Evolutionary conservation across 2,797 vertebrate genomes (phyloP).

Genomic region (Todus mexicanus): DNA sequence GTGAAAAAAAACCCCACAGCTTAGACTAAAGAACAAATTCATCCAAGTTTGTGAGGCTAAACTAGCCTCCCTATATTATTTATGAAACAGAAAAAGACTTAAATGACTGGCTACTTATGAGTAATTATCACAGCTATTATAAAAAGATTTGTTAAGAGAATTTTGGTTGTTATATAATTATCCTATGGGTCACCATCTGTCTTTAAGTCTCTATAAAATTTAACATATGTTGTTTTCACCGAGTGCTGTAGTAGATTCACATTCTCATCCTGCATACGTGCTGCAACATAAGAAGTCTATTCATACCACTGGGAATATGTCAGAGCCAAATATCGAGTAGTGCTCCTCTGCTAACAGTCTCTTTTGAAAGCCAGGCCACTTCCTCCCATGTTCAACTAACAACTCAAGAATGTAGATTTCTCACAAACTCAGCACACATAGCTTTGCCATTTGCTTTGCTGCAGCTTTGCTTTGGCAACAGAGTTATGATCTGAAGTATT

Average conservation of each 20-base stretch:
- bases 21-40: background rate
- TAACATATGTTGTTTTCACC: constrained; percentile 67
- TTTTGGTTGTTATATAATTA: constrained; percentile 58
- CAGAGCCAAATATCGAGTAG: background rate
- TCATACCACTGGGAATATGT: background rate
- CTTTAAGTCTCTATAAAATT: constrained; percentile 62
- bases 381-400: background rate
- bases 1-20: background rate
- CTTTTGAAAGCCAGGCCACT: background rate
- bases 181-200: constrained; percentile 67
- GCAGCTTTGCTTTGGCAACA: background rate
- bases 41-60: background rate
- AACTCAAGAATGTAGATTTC: background rate
- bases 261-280: constrained; percentile 1
- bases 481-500: background rate
- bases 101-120: constrained; percentile 31
- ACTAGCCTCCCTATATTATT: background rate
- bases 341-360: background rate
- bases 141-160: constrained; percentile 59
- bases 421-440: background rate
- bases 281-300: constrained; percentile 13
- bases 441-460: background rate
- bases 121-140: constrained; percentile 39
- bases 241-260: constrained; percentile 19
- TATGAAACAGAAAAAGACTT: background rate